phyloP scores from a whole-genome alignment of 2,888 invertebrate species.

The Brachynemurus nebulosus region DNA sequence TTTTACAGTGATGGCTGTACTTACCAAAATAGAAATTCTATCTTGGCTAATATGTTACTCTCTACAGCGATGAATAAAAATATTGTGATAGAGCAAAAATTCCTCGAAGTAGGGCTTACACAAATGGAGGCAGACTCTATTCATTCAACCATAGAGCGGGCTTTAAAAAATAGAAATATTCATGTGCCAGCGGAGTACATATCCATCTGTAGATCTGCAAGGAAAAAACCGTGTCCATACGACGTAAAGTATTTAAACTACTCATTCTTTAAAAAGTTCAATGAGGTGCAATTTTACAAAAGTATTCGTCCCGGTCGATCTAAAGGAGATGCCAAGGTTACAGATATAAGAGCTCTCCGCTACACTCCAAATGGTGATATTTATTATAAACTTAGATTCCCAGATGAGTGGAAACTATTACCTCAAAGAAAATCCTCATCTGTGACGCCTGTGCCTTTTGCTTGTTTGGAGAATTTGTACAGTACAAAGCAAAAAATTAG shows the following conservation, averaged over 20 bases:
- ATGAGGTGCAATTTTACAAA: slow-evolving; percentile 2
- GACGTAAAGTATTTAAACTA: slow-evolving; percentile 13
- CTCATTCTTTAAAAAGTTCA: slow-evolving; percentile 12
- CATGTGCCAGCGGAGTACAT: slow-evolving; percentile 17
- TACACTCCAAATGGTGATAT: slow-evolving; percentile 9
- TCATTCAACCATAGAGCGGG: slow-evolving; percentile 19
- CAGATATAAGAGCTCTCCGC: slow-evolving; percentile 10
- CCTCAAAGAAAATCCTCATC: neutral
- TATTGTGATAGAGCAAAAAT: slow-evolving; percentile 22
- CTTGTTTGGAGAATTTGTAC: neutral
- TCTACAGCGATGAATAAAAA: slow-evolving; percentile 15
- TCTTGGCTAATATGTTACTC: slow-evolving; percentile 21
- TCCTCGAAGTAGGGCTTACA: slow-evolving; percentile 21
- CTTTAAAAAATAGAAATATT: slow-evolving; percentile 14
- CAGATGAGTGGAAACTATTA: slow-evolving; percentile 3
- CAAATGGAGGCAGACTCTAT: slow-evolving; percentile 23
- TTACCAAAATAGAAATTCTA: slow-evolving; percentile 8
- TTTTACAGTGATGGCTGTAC: slow-evolving; percentile 7
- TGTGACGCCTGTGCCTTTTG: neutral
- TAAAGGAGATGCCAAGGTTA: slow-evolving; percentile 10
- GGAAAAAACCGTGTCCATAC: slow-evolving; percentile 18
- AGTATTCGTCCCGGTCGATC: slow-evolving; percentile 10
- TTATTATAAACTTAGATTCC: slow-evolving; percentile 9
- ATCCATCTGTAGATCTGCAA: slow-evolving; percentile 13
- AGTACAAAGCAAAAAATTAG: neutral